phyloP scores from a whole-genome alignment of 92 coral and sea anemone species.

The Paragorgia papillata region DNA sequence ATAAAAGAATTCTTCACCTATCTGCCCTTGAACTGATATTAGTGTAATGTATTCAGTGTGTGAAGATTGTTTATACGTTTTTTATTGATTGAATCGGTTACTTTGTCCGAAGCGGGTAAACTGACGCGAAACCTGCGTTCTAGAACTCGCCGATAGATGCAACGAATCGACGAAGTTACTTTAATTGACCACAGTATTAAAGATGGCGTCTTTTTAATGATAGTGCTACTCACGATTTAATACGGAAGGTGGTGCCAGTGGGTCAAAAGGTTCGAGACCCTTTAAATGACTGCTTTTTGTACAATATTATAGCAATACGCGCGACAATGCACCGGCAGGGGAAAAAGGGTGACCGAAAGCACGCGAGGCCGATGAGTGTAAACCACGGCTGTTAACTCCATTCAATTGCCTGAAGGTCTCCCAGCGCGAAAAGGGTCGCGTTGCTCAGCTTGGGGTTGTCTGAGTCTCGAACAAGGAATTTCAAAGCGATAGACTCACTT shows the following conservation, averaged over 20 bases:
- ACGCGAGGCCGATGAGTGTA: not conserved
- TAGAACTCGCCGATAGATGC: no score
- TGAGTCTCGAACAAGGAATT: conserved; percentile 1
- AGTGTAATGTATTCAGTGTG: not conserved
- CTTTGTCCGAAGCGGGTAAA: not conserved
- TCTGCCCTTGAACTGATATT: not conserved
- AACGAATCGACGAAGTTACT: no score
- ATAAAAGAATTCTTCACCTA: conserved; percentile 1
- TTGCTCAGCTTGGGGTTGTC: conserved; percentile 12
- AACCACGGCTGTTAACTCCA: not conserved
- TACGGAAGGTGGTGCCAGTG: conserved; percentile 2
- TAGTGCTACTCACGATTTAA: not conserved
- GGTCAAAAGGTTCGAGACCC: conserved; percentile 27
- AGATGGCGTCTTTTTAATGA: not conserved
- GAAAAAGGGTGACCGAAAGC: not conserved
- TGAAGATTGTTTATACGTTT: not conserved
- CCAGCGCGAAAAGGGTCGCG: not conserved
- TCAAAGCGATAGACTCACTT: not conserved
- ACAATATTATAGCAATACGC: not conserved
- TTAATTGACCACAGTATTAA: not conserved
- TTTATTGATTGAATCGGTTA: not conserved
- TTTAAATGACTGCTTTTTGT: not conserved
- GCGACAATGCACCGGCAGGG: not conserved
- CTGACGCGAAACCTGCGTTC: no score
- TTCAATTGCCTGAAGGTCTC: not conserved